Base-by-base conservation (phyloP, 2,113 vertebrate genomes). In the Lamprologus callipterus region DNA sequence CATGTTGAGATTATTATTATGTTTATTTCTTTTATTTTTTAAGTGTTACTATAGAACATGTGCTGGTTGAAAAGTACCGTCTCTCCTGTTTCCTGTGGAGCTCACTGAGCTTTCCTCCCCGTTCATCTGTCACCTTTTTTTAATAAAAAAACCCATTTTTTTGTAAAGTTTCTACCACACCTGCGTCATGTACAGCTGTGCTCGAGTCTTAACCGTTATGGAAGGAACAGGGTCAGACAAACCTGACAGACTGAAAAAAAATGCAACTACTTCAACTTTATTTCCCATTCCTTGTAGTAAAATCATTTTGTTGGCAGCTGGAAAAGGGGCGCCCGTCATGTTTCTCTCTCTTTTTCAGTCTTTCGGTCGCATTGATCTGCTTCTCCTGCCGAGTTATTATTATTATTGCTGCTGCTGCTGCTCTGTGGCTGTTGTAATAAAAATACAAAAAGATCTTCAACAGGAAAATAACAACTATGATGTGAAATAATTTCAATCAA, bases 401-500 rank as follows among this genome's bases (percentile, higher is more conserved):
- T 40, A 95, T 95, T 97, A 94, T 95, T 97, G 93, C 95, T 97
- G 96, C 97, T 97, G 96, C 96, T 97, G 96, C 97, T 98, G 97
- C 97, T 98, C 97, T 97, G 96, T 98, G 98, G 98, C 97, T 97
- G 97, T 96, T 97, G 97, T 98, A 97, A 97, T 97, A 97, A 93
- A 92, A 95, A 94, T 89, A 94, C 94, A 95, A 97, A 97, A 94
- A 93, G 70, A 95, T 92, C 92, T 93, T 96, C 94, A 92, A 96
- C 90, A 95, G 94, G 94, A 95, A 96, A 95, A 92, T 95, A 97
- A 97, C 90, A 97, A 97, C 90, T 94, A 97, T 97, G 97, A 98
- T 99, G 98, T 99, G 97, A 98, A 97, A 97, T 97, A 97, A 97
- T 98, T 98, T 98, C 97, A 98, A 98, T 97, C 96, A 96, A 97